phyloP scores from a whole-genome alignment of 2,797 vertebrate genomes.

The Rhodeus uyekii region DNA sequence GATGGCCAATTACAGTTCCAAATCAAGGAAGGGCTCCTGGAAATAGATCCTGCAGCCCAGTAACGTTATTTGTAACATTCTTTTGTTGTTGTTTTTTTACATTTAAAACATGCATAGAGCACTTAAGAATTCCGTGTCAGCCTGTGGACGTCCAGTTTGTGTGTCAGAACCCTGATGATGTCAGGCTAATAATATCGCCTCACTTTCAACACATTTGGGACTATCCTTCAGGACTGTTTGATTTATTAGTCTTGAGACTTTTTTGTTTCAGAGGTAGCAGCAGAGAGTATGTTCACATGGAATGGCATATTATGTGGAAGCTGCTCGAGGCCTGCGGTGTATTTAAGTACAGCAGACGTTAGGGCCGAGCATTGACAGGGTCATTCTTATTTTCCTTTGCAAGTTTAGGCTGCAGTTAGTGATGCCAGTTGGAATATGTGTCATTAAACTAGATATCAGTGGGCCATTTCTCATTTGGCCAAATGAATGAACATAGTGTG shows the following conservation, averaged over 20 bases:
- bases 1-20: constrained; percentile 7
- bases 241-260: constrained; percentile 52
- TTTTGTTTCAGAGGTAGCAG: constrained; percentile 32
- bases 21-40: neutral
- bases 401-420: constrained; percentile 1
- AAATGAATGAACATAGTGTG: too few species aligned
- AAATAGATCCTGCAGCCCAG: too few species aligned
- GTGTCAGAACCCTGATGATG: constrained; percentile 36
- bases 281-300: constrained; percentile 10
- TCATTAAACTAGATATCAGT: too few species aligned
- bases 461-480: too few species aligned
- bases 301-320: constrained; percentile 3
- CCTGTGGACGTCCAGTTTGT: neutral
- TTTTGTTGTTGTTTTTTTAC: too few species aligned
- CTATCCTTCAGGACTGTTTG: constrained; percentile 42
- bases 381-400: neutral
- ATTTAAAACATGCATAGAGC: neutral
- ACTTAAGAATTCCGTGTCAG: constrained; percentile 12
- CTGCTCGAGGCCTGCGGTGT: neutral
- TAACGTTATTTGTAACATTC: too few species aligned
- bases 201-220: neutral
- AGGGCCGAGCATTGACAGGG: neutral
- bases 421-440: neutral
- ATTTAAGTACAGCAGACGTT: neutral
- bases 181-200: constrained; percentile 41